Evolutionary conservation across 1,140 invertebrate species (phyloP), one percentile per base, ranked within the genome.

Genomic region (Aphis craccivora): DNA sequence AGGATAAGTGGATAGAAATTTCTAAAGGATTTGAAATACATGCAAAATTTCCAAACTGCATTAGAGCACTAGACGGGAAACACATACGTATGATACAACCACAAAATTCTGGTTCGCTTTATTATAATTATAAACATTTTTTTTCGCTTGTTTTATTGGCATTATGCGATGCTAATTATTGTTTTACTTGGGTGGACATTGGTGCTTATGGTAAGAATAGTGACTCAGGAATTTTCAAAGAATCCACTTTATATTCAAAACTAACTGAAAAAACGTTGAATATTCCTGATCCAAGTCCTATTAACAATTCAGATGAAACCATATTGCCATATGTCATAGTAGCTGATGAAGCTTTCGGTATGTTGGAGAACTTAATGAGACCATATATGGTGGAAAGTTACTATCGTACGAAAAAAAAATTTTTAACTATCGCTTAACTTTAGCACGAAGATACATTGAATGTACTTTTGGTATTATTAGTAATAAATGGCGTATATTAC

Each of bases 381-480:
- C 93, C 51, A 83, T 94, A 83, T 94, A 94, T 84, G 53, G 53
- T 90, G 91, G 94, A 51, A 93, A 90, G 83, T 48, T 76, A 22
- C 93, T 95, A 94, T 60, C 37, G 23, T 83, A 91, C 88, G 90
- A 93, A 94, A 94, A 95, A 93, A 90, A 94, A 93, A 94, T 95
- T 83, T 95, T 95, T 94, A 95, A 96, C 93, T 95, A 95, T 94
- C 90, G 94, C 83, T 93, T 94, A 86, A 94, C 93, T 48, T 48
- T 94, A 87, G 95, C 94, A n/a, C 91, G 94, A 81, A 88, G 95
- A 83, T 94, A 95, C n/a, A 94, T 95, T 95, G 95, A 45, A 0
- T 45, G 43, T 94, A 94, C 95, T 18, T 96, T 96, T 94, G 95
- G 95, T 20, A 95, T 95, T 88, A 94, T 96, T 51, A 94, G 95